A percentile compares a stretch with the other conserved stretches of the same genome.
Conservation (phyloP, 2,888 invertebrate genomes). For the Diaperis boleti region DNA sequence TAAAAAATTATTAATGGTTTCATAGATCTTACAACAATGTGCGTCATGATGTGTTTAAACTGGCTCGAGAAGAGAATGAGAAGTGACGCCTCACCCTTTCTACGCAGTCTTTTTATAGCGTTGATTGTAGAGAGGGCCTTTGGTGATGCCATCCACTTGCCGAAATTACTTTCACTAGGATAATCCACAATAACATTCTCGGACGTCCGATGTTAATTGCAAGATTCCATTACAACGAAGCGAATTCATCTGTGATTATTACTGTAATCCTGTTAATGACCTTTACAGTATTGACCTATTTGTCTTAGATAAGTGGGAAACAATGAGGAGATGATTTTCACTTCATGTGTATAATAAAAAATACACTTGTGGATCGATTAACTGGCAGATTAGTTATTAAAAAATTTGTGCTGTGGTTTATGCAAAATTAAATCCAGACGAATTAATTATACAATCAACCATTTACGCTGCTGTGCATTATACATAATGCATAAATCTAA, state of each 20-base stretch:
- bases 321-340: too few relatives aligned
- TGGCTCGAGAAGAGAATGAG: conserved; percentile 34
- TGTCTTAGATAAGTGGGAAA: too few relatives aligned
- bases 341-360: too few relatives aligned
- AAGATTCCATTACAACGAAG: conserved; percentile 3
- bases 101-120: conserved; percentile 34
- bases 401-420: too few relatives aligned
- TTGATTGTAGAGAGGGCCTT: conserved; percentile 35
- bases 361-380: too few relatives aligned
- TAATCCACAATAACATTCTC: conserved; percentile 37
- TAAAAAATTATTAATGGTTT: background rate
- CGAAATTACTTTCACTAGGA: conserved; percentile 45
- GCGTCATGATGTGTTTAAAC: conserved; percentile 41
- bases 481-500: background rate
- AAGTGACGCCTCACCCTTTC: conserved; percentile 39
- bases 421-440: background rate
- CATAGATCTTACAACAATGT: conserved; percentile 38
- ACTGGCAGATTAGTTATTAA: too few relatives aligned
- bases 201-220: conserved; percentile 8
- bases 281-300: background rate
- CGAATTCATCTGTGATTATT: conserved; percentile 5
- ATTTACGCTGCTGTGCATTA: background rate
- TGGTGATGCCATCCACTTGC: conserved; percentile 37
- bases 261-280: conserved; percentile 11
- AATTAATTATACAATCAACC: background rate